Conservation (phyloP, 2,888 invertebrate genomes). For the Callosobruchus maculatus region DNA sequence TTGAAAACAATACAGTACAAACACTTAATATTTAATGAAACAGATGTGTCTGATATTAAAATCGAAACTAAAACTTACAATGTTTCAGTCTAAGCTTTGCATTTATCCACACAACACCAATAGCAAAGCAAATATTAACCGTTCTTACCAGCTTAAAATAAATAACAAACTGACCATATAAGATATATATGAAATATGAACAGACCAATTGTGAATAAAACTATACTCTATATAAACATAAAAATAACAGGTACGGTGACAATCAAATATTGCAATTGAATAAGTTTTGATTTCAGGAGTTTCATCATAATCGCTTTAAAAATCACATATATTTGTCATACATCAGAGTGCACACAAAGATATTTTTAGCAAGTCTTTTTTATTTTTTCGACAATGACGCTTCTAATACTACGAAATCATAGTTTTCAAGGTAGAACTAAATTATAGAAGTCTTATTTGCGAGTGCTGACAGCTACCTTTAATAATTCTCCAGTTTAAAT, state of each 20-base stretch:
- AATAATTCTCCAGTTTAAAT: too few species aligned
- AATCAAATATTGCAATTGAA: background rate
- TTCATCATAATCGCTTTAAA: background rate
- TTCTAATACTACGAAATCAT: too few species aligned
- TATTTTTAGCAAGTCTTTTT: too few species aligned
- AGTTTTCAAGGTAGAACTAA: too few species aligned
- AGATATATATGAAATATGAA: background rate
- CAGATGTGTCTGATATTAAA: background rate
- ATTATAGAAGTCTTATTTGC: too few species aligned
- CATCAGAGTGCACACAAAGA: too few species aligned
- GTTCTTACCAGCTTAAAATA: background rate
- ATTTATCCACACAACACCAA: too few species aligned
- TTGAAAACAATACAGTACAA: background rate
- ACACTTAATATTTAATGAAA: background rate
- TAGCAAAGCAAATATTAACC: too few species aligned
- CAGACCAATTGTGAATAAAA: background rate
- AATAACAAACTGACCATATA: background rate
- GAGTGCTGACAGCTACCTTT: too few species aligned
- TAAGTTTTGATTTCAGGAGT: background rate
- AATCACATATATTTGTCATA: too few species aligned
- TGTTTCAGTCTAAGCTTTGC: background rate
- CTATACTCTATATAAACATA: background rate
- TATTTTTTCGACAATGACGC: too few species aligned
- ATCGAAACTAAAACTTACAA: background rate
- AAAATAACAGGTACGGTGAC: background rate